Conservation (phyloP, 2,113 vertebrate species). For the Carettochelys insculpta region DNA sequence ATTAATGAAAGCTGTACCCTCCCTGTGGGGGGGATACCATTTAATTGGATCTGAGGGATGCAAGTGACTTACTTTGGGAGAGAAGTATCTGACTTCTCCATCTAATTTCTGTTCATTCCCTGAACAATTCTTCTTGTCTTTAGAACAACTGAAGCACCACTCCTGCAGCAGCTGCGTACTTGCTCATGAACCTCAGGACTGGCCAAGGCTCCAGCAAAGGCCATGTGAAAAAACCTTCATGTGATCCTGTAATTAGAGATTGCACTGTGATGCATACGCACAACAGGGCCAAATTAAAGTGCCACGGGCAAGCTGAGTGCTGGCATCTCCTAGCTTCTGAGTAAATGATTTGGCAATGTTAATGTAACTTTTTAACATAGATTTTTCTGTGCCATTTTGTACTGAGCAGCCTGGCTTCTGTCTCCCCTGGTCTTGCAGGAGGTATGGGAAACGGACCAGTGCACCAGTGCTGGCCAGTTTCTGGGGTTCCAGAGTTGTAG, state of each 20-base stretch:
- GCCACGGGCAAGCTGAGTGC: background rate
- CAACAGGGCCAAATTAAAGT: background rate
- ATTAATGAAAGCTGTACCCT: background rate
- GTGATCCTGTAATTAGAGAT: background rate
- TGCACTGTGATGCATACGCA: background rate
- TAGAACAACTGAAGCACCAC: background rate
- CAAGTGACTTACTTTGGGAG: background rate
- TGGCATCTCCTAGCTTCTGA: background rate
- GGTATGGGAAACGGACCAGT: too few relatives aligned
- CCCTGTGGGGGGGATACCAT: background rate
- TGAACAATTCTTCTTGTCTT: background rate
- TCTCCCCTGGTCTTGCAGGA: too few relatives aligned
- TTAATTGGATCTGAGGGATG: background rate
- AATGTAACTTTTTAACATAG: background rate
- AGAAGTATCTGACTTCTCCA: background rate
- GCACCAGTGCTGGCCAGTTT: too few relatives aligned
- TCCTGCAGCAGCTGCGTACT: background rate
- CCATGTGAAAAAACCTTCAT: background rate
- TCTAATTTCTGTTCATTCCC: background rate
- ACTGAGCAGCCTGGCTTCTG: too few relatives aligned
- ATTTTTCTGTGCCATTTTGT: background rate
- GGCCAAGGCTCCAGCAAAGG: background rate
- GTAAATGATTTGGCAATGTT: background rate
- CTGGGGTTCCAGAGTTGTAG: too few relatives aligned
- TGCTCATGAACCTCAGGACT: background rate